phyloP scores from a whole-genome alignment of 2,888 invertebrate genomes.

The Panzeria rudis region DNA sequence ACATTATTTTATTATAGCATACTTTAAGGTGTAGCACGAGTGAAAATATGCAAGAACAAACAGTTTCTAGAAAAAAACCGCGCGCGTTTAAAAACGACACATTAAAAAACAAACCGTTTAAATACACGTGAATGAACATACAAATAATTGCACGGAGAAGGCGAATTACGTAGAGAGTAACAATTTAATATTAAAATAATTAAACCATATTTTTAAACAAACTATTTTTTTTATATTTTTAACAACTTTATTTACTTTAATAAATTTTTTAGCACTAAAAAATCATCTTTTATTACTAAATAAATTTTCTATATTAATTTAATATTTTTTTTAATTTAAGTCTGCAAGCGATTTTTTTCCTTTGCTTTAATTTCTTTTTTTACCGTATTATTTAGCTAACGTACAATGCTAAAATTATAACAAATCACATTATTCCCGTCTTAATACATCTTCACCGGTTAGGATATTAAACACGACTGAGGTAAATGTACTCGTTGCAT shows the following conservation, averaged over 20 bases:
- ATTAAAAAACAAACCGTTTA: slow-evolving; percentile 25
- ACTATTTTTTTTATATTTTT: not conserved
- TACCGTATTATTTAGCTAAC: slow-evolving; percentile 45
- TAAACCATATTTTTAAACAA: not conserved
- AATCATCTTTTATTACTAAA: not conserved
- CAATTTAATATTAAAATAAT: slow-evolving; percentile 2
- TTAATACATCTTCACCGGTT: slow-evolving; percentile 80
- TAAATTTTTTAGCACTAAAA: not conserved
- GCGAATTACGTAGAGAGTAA: not conserved
- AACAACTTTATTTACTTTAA: not conserved
- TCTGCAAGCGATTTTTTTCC: not conserved
- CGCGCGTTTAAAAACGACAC: slow-evolving; percentile 50
- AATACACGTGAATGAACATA: slow-evolving; percentile 40
- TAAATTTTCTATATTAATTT: not conserved
- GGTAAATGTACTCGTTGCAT: slow-evolving; percentile 81
- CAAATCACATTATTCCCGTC: slow-evolving; percentile 47
- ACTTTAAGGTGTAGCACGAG: slow-evolving; percentile 37
- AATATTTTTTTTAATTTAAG: not conserved
- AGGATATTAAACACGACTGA: slow-evolving; percentile 83
- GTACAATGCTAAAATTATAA: slow-evolving; percentile 2
- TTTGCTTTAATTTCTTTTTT: slow-evolving; percentile 9
- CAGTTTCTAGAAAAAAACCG: slow-evolving; percentile 28
- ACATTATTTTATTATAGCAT: slow-evolving; percentile 38
- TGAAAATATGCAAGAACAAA: not conserved
- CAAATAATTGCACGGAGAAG: not conserved